These are phyloP conservation scores for Prenolepis imparis DNA, from an alignment of 2,888 invertebrate species.

Conservation along the genomic window DNA sequence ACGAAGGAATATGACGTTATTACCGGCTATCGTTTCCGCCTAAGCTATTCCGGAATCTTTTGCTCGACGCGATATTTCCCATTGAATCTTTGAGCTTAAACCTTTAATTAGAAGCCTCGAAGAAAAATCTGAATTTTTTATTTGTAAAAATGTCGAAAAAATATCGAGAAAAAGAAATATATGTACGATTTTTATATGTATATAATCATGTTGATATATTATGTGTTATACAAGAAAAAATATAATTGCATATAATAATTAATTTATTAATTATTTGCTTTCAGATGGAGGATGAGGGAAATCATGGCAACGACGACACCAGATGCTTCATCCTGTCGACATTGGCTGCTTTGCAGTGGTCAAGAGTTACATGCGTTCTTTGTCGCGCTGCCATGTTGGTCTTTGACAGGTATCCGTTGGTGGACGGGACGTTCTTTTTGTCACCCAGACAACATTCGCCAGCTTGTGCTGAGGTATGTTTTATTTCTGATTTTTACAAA, in stretches of 20 bases:
- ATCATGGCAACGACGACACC: slow-evolving; percentile 99
- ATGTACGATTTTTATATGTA: not conserved
- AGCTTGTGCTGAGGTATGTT: slow-evolving; percentile 93
- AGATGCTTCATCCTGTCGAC: slow-evolving; percentile 98
- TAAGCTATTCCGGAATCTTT: not conserved
- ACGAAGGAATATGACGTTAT: slow-evolving; percentile 25
- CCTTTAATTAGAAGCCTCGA: not conserved
- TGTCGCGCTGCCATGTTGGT: slow-evolving; percentile 96
- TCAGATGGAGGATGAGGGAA: slow-evolving; percentile 99
- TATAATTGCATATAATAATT: not conserved
- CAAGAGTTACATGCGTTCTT: slow-evolving; percentile 94
- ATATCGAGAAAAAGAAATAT: not conserved
- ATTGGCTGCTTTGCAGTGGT: slow-evolving; percentile 96
- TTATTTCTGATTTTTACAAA: not conserved
- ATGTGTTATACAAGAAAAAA: not conserved
- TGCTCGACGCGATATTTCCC: slow-evolving; percentile 6
- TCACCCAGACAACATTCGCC: slow-evolving; percentile 97
- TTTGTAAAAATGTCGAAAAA: not conserved
- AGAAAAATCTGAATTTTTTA: not conserved
- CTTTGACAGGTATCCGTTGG: slow-evolving; percentile 98
- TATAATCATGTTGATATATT: slow-evolving; percentile 8
- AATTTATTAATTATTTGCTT: slow-evolving; percentile 83
- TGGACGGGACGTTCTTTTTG: slow-evolving; percentile 99
- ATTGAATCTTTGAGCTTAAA: not conserved
- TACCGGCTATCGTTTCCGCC: slow-evolving; percentile 19